phyloP scores from a whole-genome alignment of 2,888 invertebrate species.

The Acheta domesticus region DNA sequence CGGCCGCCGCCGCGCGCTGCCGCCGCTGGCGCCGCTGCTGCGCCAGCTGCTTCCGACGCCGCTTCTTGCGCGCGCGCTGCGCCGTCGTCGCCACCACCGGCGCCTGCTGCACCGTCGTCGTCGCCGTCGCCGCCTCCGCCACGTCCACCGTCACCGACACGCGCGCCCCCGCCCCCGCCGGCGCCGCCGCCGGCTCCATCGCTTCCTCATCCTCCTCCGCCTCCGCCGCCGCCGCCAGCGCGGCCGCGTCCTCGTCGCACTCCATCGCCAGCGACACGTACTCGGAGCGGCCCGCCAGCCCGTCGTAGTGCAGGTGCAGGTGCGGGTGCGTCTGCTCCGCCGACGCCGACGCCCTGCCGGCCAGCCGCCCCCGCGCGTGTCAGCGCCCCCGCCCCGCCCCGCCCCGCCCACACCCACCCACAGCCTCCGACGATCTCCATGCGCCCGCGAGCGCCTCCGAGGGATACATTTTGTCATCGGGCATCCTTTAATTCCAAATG shows the following conservation, averaged over 20 bases:
- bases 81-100: conserved; percentile 2
- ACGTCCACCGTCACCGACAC: conserved; percentile 45
- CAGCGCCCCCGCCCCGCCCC: not conserved
- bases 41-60: conserved; percentile 21
- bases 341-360: not conserved
- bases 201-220: conserved; percentile 40
- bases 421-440: not conserved
- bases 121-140: conserved; percentile 39
- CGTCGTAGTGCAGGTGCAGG: conserved; percentile 44
- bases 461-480: too few species aligned
- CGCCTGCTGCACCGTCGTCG: conserved; percentile 27
- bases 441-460: too few species aligned
- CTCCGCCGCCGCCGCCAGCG: conserved; percentile 43
- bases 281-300: conserved; percentile 45
- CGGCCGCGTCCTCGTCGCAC: conserved; percentile 46
- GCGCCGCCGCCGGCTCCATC: conserved; percentile 29
- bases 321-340: not conserved
- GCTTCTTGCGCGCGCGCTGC: not conserved
- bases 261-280: conserved; percentile 54
- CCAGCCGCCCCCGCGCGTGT: not conserved
- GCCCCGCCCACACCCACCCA: not conserved
- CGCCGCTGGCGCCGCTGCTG: conserved; percentile 40
- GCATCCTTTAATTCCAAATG: too few species aligned
- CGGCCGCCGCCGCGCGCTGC: not conserved
- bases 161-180: conserved; percentile 45